Conservation (phyloP, 2,888 invertebrate species). For the Calliphora vomitoria region DNA sequence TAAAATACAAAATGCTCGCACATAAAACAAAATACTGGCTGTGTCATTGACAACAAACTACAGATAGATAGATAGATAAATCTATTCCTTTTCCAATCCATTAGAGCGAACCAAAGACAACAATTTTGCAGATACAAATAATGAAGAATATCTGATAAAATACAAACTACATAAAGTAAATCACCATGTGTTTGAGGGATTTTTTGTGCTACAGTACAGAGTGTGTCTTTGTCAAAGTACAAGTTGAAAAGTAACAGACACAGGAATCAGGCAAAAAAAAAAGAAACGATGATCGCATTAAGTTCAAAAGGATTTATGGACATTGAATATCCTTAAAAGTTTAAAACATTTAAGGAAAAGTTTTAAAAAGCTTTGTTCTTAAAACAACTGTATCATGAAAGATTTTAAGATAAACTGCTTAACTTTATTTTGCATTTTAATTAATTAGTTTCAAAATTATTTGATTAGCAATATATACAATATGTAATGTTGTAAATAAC, state of each 20-base stretch:
- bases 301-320: neutral
- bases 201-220: neutral
- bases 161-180: constrained; percentile 2
- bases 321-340: neutral
- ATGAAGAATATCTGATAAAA: neutral
- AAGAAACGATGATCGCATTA: neutral
- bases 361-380: neutral
- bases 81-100: constrained; percentile 65
- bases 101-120: constrained; percentile 59
- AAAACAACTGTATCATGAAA: no score
- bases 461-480: no score
- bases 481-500: no score
- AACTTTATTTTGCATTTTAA: no score
- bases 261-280: neutral
- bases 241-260: neutral
- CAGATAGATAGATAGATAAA: constrained; percentile 59
- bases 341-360: neutral
- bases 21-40: constrained; percentile 21
- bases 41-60: constrained; percentile 60
- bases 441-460: no score
- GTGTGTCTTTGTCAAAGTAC: neutral
- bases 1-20: constrained; percentile 12
- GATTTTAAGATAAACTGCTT: no score
- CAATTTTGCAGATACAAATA: constrained; percentile 26
- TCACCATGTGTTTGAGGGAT: neutral